Evolutionary conservation across 1,140 invertebrate genomes (phyloP), one percentile per base, ranked within the genome.

Genomic region (Plodia interpunctella): DNA sequence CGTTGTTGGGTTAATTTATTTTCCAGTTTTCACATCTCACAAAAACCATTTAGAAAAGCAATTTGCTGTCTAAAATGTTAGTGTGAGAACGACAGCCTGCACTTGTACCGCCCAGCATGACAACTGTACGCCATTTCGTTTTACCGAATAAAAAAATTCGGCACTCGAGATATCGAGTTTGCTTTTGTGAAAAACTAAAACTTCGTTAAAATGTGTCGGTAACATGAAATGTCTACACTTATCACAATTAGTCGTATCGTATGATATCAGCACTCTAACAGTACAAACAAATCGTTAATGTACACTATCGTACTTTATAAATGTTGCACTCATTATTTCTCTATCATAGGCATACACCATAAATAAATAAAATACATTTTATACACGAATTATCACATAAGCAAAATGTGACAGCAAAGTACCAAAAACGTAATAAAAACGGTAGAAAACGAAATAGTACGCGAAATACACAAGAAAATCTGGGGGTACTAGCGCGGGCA

Each of bases 91-190:
- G 49, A 55, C 63, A 69, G 79, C 81, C 84, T 87, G 86, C 86
- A 88, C 83, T 78, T 79, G 83, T 87, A 83, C 80, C 81, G 81
- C 82, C 75, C 76, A 80, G 86, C 83, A 88, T 87, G 86, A 78
- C 76, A 75, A 61, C 63, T 56, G 53, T 70, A 71, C 60, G 63
- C 68, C 70, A 74, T 66, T 69, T 63, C 58, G 53, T 38, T 35
- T 50, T 55, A 56, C 13, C 59, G 59, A 56, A 55, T 21, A 20
- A 18, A 13, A 54, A n/a, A 59, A 38, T 44, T 28, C 35, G 20
- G 13, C 20, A 25, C 19, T 25, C 6, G n/a, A 15, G 13, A 44
- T 15, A 44, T 35, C 9, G 32, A 44, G 15, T 44, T n/a, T 51
- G 1, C 18, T 51, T 3, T 20, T 51, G 8, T 15, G 19, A 51